A percentile compares a stretch with the other conserved stretches of the same genome.
These are phyloP conservation scores for Flabesymbios commensalis DNA, from an alignment of 2,888 invertebrate species.

Conservation along the genomic window DNA sequence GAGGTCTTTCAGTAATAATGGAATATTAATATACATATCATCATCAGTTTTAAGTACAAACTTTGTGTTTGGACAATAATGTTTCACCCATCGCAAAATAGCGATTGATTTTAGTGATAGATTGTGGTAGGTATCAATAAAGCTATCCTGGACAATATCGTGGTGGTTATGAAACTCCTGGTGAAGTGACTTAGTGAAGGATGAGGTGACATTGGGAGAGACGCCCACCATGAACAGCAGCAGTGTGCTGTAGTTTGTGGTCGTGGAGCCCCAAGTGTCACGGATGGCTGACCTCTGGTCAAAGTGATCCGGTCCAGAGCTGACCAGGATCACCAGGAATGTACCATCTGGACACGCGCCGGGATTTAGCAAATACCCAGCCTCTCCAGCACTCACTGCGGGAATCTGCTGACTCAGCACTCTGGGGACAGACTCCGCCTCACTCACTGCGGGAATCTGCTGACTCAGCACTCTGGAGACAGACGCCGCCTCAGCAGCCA, in stretches of 20 bases:
- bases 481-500: too few species aligned
- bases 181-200: background rate
- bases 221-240: constrained; percentile 4
- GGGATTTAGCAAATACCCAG: too few species aligned
- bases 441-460: too few species aligned
- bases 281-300: constrained; percentile 4
- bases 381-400: too few species aligned
- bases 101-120: constrained; percentile 9
- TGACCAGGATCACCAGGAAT: constrained; percentile 4
- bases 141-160: constrained; percentile 7
- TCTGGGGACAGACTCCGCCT: too few species aligned
- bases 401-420: too few species aligned
- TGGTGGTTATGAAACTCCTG: background rate
- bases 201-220: background rate
- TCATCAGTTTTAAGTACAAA: constrained; percentile 15
- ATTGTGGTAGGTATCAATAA: constrained; percentile 5
- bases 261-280: constrained; percentile 5
- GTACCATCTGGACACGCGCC: background rate
- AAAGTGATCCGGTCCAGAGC: background rate
- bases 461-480: too few species aligned
- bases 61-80: background rate
- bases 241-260: background rate
- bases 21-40: constrained; percentile 11
- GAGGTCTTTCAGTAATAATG: constrained; percentile 1
- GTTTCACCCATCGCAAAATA: constrained; percentile 4